Conservation (phyloP, 2,888 invertebrate genomes). For the Hyppa rectilinea region DNA sequence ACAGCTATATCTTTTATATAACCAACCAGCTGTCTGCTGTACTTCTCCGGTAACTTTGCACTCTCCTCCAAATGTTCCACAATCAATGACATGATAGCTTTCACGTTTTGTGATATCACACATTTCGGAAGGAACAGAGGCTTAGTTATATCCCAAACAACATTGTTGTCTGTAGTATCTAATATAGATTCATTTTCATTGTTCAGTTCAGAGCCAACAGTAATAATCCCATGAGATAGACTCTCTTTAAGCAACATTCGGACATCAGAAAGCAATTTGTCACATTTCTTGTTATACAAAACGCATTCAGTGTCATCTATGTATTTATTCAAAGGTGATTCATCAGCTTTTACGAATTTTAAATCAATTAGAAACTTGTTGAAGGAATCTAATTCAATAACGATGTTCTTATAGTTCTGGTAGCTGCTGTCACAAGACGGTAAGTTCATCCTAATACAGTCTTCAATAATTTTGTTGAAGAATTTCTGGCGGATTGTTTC, state of each 20-base stretch:
- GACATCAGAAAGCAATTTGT: slow-evolving; percentile 83
- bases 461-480: slow-evolving; percentile 85
- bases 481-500: slow-evolving; percentile 83
- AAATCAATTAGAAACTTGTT: slow-evolving; percentile 86
- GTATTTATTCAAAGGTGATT: slow-evolving; percentile 85
- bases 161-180: slow-evolving; percentile 75
- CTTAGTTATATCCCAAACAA: slow-evolving; percentile 78
- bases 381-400: slow-evolving; percentile 84
- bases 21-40: slow-evolving; percentile 79
- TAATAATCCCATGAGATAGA: slow-evolving; percentile 79
- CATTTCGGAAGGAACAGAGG: slow-evolving; percentile 86
- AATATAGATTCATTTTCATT: slow-evolving; percentile 76
- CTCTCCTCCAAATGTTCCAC: slow-evolving; percentile 85
- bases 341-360: slow-evolving; percentile 82
- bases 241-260: slow-evolving; percentile 81
- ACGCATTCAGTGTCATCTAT: slow-evolving; percentile 86
- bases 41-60: slow-evolving; percentile 81
- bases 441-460: slow-evolving; percentile 84
- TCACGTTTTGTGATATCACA: slow-evolving; percentile 84
- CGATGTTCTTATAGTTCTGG: slow-evolving; percentile 83
- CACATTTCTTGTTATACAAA: slow-evolving; percentile 87
- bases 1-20: slow-evolving; percentile 86
- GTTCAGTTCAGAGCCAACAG: slow-evolving; percentile 74
- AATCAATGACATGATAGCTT: slow-evolving; percentile 81
- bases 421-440: slow-evolving; percentile 85